Evolutionary conservation across 2,888 invertebrate species (phyloP).

Genomic region (Apocheima hispidaria): DNA sequence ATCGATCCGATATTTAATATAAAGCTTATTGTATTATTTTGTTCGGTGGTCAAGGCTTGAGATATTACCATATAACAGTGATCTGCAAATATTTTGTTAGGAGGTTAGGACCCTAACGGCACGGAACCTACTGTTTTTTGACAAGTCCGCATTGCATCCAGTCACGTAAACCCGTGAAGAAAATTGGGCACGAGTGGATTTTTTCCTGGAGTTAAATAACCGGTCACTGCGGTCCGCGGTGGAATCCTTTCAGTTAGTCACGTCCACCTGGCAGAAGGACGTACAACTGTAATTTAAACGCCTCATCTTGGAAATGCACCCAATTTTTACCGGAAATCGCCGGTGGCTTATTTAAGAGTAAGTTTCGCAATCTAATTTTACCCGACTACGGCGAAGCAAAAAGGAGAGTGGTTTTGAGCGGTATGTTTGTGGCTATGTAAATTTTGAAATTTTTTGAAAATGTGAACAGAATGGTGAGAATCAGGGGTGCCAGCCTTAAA

Average conservation of each 20-base stretch:
- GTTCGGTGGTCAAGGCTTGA: too few species aligned
- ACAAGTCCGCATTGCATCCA: background rate
- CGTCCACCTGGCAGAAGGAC: constrained; percentile 40
- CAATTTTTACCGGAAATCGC: constrained; percentile 32
- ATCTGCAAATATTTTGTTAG: constrained; percentile 37
- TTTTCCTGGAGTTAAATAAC: constrained; percentile 33
- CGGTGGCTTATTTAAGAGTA: constrained; percentile 31
- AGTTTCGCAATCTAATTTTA: constrained; percentile 32
- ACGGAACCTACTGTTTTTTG: constrained; percentile 4
- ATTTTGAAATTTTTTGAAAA: too few species aligned
- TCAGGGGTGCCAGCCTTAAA: too few species aligned
- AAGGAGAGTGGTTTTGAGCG: too few species aligned
- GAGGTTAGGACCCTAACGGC: constrained; percentile 23
- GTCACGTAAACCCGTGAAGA: constrained; percentile 35
- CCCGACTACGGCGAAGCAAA: too few species aligned
- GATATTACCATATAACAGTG: constrained; percentile 11
- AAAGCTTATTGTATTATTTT: too few species aligned
- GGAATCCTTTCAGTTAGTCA: constrained; percentile 48
- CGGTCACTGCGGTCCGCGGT: constrained; percentile 23
- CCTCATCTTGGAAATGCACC: constrained; percentile 35
- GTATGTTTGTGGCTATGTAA: too few species aligned
- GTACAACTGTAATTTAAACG: constrained; percentile 35
- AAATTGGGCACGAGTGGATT: constrained; percentile 27
- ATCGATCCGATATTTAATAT: too few species aligned
- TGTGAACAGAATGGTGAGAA: too few species aligned